Evolutionary conservation across 2,797 vertebrate species (phyloP).

Genomic region (Centroberyx gerrardi): DNA sequence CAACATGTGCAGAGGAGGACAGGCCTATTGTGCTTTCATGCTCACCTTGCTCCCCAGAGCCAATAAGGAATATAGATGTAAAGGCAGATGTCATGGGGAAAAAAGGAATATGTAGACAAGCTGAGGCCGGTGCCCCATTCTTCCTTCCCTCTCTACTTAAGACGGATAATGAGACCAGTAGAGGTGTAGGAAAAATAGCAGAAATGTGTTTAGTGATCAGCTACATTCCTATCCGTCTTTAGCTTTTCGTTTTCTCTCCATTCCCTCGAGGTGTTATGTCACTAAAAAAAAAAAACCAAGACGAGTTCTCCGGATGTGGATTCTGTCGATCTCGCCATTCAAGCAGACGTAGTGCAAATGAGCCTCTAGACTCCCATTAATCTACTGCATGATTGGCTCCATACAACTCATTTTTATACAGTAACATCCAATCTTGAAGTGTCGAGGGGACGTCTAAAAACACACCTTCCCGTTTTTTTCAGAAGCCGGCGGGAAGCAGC

Average conservation of each 20-base stretch:
- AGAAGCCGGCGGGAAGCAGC: neutral
- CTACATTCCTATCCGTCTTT: neutral
- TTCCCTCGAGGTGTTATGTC: neutral
- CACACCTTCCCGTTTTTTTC: neutral
- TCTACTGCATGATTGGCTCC: neutral
- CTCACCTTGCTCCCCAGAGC: neutral
- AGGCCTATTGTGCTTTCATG: neutral
- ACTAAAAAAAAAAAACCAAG: slow-evolving; percentile 1
- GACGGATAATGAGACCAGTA: neutral
- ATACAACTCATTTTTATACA: neutral
- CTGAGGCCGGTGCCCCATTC: neutral
- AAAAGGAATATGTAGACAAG: neutral
- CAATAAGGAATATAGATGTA: slow-evolving; percentile 33
- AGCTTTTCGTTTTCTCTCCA: neutral
- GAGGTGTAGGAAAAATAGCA: too few species aligned
- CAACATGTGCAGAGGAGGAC: neutral
- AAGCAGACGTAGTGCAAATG: neutral
- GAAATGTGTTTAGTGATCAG: too few species aligned
- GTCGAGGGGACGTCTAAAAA: neutral
- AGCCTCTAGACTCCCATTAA: neutral
- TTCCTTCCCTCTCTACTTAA: neutral
- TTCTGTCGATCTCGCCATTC: neutral
- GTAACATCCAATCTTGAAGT: slow-evolving; percentile 17
- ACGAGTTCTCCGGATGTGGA: neutral
- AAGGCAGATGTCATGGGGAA: neutral